Base-by-base conservation (phyloP, 1,140 invertebrate genomes). In the Drosophila punjabiensis region DNA sequence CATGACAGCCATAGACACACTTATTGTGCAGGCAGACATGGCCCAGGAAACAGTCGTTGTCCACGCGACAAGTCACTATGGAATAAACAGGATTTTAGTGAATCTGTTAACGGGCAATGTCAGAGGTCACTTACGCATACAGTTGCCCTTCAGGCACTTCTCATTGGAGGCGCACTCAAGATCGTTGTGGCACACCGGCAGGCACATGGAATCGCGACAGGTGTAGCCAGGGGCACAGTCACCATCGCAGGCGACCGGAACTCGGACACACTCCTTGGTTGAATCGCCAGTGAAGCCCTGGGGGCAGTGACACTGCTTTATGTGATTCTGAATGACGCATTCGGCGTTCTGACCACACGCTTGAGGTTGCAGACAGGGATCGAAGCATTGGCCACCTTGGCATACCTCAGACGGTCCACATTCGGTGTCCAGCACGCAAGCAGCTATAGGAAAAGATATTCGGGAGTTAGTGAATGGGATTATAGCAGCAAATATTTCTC, bases 301-400 rank as follows among this genome's bases (percentile, higher is more conserved):
- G 16, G 97, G 97, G 91, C 97, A 98, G 71, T 95, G 95, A 82
- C 98, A 98, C 82, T 96, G 95, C 90, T 97, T 96, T 4, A 96
- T 93, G 86, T 98, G 97, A 91, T 96, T 96, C 20, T 94, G 93
- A n/a, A 96, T 95, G 45, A 94, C 94, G 89, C 98, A 98, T 58
- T 96, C 91, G n/a, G 97, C 96, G 93, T 98, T 98, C 67, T 98
- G 94, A n/a, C 98, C 98, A 94, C 98, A 98, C 2, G 97, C 94
- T 68, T 95, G 95, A 77, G 95, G 94, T 79, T 96, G 93, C 64
- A 95, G 94, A 91, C 98, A 98, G n/a, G 97, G 96, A 94, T 98
- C 96, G 41, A 96, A 93, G 91, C 98, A 98, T 93, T 98, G 96
- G 0, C 97, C 97, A 82, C 96, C 95, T 18, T 96, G 93, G 89